Percentiles rank a stretch among this genome's conserved stretches.
phyloP scores from a whole-genome alignment of 2,113 vertebrate species.

The Phylloscopus trochilus region DNA sequence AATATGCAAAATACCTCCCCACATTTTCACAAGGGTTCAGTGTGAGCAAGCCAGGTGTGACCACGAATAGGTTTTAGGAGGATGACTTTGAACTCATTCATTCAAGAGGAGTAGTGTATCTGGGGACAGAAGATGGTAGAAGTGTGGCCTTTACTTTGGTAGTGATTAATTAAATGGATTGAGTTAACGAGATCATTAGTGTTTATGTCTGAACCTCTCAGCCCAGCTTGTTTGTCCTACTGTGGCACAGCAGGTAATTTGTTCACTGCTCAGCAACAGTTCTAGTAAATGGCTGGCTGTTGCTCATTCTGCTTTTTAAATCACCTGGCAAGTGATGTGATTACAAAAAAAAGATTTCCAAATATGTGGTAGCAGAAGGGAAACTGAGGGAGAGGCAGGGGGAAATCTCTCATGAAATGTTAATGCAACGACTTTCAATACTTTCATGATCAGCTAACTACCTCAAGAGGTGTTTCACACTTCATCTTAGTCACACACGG shows the following conservation, averaged over 20 bases:
- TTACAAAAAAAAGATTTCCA: neutral
- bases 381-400: neutral
- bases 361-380: neutral
- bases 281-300: neutral
- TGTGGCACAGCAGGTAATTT: neutral
- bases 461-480: neutral
- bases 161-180: neutral
- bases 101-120: neutral
- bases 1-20: neutral
- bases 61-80: neutral
- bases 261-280: neutral
- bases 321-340: neutral
- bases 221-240: neutral
- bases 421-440: neutral
- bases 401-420: neutral
- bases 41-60: neutral
- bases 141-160: neutral
- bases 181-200: neutral
- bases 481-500: neutral
- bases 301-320: neutral
- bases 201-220: neutral
- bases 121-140: neutral
- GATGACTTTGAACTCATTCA: neutral
- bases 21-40: neutral
- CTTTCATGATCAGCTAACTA: neutral